These are phyloP conservation scores for Xenopus petersii DNA, from an alignment of 2,797 vertebrate genomes.

Conservation along the genomic window DNA sequence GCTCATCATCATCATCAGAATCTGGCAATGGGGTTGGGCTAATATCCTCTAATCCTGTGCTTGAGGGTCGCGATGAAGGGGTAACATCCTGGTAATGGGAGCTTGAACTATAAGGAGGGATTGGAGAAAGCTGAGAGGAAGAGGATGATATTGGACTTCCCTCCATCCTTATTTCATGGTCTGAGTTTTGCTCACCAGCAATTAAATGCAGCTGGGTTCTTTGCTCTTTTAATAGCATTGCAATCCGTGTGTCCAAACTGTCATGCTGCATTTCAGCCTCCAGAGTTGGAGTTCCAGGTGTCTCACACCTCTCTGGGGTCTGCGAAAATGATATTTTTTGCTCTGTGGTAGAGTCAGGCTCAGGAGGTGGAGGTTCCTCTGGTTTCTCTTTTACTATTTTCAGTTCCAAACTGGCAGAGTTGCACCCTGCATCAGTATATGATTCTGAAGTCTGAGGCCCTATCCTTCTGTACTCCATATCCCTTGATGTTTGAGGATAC, in stretches of 20 bases:
- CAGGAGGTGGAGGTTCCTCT: constrained; percentile 81
- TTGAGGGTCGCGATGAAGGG: constrained; percentile 79
- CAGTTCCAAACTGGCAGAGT: constrained; percentile 63
- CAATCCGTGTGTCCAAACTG: constrained; percentile 95
- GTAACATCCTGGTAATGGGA: constrained; percentile 74
- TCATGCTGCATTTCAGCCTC: constrained; percentile 83
- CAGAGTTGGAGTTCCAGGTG: constrained; percentile 80
- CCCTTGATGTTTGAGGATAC: constrained; percentile 64
- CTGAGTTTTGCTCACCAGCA: constrained; percentile 86
- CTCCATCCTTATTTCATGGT: constrained; percentile 90
- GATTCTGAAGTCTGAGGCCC: constrained; percentile 65
- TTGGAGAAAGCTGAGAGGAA: constrained; percentile 92
- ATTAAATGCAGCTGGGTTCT: constrained; percentile 86
- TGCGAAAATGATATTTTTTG: constrained; percentile 65
- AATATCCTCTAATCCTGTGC: constrained; percentile 93
- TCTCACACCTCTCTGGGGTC: constrained; percentile 84
- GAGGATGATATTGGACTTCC: constrained; percentile 96
- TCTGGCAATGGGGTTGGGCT: constrained; percentile 94
- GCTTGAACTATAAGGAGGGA: constrained; percentile 74
- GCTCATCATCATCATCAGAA: constrained; percentile 81
- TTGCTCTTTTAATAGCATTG: constrained; percentile 97
- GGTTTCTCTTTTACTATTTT: constrained; percentile 78
- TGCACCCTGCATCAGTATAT: constrained; percentile 53
- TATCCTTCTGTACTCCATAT: constrained; percentile 80
- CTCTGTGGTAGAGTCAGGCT: constrained; percentile 71